Conservation (phyloP, 2,888 invertebrate species). For the Oscheius myriophilus region DNA sequence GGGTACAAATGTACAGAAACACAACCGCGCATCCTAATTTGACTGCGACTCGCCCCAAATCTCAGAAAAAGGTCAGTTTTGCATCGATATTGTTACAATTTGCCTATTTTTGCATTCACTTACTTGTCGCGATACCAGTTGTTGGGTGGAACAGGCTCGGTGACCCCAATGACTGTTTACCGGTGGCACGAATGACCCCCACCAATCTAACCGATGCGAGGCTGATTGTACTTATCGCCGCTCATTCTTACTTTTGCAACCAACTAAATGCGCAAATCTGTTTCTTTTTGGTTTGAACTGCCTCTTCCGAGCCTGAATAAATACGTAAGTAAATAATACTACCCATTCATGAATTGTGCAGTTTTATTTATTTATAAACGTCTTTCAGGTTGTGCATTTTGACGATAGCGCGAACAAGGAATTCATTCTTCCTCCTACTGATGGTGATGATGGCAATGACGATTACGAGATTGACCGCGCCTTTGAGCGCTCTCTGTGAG, state of each 20-base stretch:
- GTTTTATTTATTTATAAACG: background rate
- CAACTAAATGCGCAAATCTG: constrained; percentile 3
- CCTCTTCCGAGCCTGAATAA: background rate
- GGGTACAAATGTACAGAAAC: too few relatives aligned
- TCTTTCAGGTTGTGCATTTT: constrained; percentile 15
- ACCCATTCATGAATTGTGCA: background rate
- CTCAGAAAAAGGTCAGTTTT: constrained; percentile 16
- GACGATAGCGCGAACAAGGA: background rate
- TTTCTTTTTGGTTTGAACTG: constrained; percentile 21
- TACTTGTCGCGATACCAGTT: background rate
- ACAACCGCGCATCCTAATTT: too few relatives aligned
- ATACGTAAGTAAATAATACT: constrained; percentile 3
- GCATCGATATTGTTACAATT: too few relatives aligned
- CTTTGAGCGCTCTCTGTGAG: background rate
- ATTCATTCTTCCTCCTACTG: too few relatives aligned
- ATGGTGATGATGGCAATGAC: background rate
- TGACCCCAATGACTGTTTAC: constrained; percentile 26
- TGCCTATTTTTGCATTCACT: too few relatives aligned
- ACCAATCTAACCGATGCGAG: background rate
- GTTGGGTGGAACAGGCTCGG: constrained; percentile 1
- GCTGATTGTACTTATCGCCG: too few relatives aligned
- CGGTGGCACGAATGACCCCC: constrained; percentile 16
- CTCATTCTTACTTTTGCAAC: too few relatives aligned
- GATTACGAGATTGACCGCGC: constrained; percentile 7
- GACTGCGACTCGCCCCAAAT: background rate